These are phyloP conservation scores for Ochropacha duplaris DNA, from an alignment of 2,888 invertebrate genomes.

Conservation along the genomic window DNA sequence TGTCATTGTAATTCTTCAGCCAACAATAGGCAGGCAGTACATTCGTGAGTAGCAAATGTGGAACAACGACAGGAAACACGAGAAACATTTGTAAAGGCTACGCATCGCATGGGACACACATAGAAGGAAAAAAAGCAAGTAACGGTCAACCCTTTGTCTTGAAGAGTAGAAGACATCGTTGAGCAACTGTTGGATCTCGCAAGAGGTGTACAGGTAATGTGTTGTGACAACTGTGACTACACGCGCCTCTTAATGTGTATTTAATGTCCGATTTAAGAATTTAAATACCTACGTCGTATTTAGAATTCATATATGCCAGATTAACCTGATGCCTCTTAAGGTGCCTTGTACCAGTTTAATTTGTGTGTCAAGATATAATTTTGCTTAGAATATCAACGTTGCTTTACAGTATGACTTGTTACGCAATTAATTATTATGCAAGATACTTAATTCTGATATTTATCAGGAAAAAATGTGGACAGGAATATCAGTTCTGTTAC, in stretches of 20 bases:
- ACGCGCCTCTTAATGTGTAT: neutral
- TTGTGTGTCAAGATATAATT: neutral
- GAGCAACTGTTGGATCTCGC: constrained; percentile 50
- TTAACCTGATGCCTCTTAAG: neutral
- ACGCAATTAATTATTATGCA: neutral
- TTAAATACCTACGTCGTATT: constrained; percentile 7
- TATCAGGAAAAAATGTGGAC: neutral
- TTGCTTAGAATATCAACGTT: neutral
- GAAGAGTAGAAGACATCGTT: constrained; percentile 45
- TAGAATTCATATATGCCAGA: constrained; percentile 19
- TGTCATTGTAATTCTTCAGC: constrained; percentile 35
- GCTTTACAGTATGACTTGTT: neutral
- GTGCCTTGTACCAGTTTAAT: neutral
- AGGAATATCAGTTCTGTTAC: no score
- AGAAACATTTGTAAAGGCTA: constrained; percentile 51
- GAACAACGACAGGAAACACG: constrained; percentile 58
- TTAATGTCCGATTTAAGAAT: neutral
- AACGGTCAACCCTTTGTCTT: constrained; percentile 65
- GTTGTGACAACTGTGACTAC: constrained; percentile 10
- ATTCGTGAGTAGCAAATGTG: constrained; percentile 45
- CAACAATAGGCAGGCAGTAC: constrained; percentile 48
- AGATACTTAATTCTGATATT: neutral
- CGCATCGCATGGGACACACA: constrained; percentile 49
- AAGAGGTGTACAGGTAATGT: constrained; percentile 33
- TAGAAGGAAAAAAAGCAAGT: constrained; percentile 53